Evolutionary conservation across 2,797 vertebrate species (phyloP), one percentile per base, ranked within the genome.

Genomic region (Cirrhinus molitorella): DNA sequence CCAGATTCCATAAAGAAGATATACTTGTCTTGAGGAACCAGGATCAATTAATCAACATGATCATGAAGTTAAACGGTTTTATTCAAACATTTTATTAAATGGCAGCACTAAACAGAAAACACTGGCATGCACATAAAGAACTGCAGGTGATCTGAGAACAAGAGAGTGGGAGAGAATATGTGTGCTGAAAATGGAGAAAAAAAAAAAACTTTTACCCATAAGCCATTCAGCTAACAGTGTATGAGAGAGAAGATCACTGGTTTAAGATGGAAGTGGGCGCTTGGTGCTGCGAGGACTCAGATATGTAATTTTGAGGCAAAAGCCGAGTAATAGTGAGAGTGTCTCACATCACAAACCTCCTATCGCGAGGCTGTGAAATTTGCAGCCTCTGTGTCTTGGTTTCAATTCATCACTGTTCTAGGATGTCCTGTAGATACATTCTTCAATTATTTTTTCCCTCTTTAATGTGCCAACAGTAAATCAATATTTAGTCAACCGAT

Each of bases 371-470:
- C 80, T 87, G 87, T 88, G 83, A 89, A 90, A 89, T 90, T 78
- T 67, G 71, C 74, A 34, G 79, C 76, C 71, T 70, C 70, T 65
- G 68, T 75, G 88, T 90, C 90, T 89, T 78, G 78, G 86, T 89
- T 92, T 89, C 88, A 79, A 94, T 94, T 95, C 86, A 89, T 94
- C 93, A 89, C 87, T 89, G 90, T 92, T 93, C 91, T 90, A 89
- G 91, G 91, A 94, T 94, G 93, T 95, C 95, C 94, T 94, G 93
- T 94, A 95, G 94, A 94, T 94, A 95, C 93, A 90, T 95, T 95
- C 91, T 94, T 92, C 94, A 94, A 95, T 95, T 95, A 95, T 94
- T 92, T 94, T 61, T 91, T 92, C 87, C 85, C 88, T 91, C 94
- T 95, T 95, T 95, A 95, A 94, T 94, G 94, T 95, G 88, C 91